Conservation (phyloP, 2,888 invertebrate genomes). For the Cheiracanthium punctorium region DNA sequence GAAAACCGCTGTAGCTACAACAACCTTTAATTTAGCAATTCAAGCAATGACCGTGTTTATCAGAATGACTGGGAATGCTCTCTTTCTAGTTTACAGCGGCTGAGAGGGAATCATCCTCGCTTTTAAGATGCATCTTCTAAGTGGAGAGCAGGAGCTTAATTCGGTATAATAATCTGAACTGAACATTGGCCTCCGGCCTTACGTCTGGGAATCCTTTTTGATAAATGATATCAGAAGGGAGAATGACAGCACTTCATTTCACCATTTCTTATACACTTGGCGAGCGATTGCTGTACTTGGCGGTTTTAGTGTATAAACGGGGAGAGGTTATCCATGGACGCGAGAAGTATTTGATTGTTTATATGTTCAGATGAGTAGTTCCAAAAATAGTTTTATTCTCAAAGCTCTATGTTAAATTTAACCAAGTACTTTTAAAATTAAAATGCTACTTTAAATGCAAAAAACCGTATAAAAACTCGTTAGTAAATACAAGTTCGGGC, state of each 20-base stretch:
- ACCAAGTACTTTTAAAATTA: too few species aligned
- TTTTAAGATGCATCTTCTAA: constrained; percentile 19
- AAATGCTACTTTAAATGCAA: too few species aligned
- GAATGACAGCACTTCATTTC: constrained; percentile 36
- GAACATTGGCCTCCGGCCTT: constrained; percentile 53
- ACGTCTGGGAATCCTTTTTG: constrained; percentile 56
- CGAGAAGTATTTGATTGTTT: too few species aligned
- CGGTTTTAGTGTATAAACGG: too few species aligned
- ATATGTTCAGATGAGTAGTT: too few species aligned
- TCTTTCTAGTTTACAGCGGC: background rate
- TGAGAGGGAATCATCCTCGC: too few species aligned
- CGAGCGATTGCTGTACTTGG: constrained; percentile 32
- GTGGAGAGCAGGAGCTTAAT: constrained; percentile 49
- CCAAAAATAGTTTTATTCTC: too few species aligned
- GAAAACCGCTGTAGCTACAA: background rate
- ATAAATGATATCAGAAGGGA: constrained; percentile 59
- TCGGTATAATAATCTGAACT: constrained; percentile 61
- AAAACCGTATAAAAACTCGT: too few species aligned
- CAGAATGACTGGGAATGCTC: background rate
- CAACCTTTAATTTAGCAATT: constrained; percentile 6
- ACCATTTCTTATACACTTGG: constrained; percentile 11
- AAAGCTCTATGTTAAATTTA: too few species aligned
- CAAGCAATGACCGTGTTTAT: background rate
- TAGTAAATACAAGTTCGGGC: too few species aligned
- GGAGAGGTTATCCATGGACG: too few species aligned